Evolutionary conservation across 2,888 invertebrate genomes (phyloP), one percentile per base, ranked within the genome.

Genomic region (Nymphalis urticae): DNA sequence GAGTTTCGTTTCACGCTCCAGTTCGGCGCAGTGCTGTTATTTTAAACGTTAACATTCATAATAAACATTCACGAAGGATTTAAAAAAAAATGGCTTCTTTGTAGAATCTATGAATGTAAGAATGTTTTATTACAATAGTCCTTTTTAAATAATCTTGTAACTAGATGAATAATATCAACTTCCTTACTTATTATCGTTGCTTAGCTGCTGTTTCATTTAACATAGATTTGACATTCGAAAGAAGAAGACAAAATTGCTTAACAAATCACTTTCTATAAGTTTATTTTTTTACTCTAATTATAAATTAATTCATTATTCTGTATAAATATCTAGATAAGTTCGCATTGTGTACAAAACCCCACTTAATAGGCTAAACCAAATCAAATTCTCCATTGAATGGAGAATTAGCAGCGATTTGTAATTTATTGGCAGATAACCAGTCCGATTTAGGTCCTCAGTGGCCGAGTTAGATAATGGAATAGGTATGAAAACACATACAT

Each of bases 391-490:
- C 54, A 62, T 68, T 74, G 74, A 76, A 74, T 75, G 66, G 72
- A 61, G 69, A 73, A 76, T 74, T 72, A 69, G 71, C 66, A 56
- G 66, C 69, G 70, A 77, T 76, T 76, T 71, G 75, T 75, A 77
- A 77, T 77, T 75, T 76, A 77, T 75, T 68, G 77, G 63, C 64
- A 72, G 75, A 70, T 66, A 73, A 71, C 54, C 64, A 68, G 51
- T 62, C 42, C 56, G 54, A 67, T 70, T 62, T 67, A 64, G 65
- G 62, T 48, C 42, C 58, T 62, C n/a, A 36, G 62, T 51, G 68
- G 17, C 62, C 71, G 19, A 65, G 65, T 48, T 64, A 48, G 59
- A 17, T 71, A 71, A 71, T 68, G 68, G 64, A 64, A 62, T 71
- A 62, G 62, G 47, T 63, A 59, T 58, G 56, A 56, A 56, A 16